Evolutionary conservation across 2,888 invertebrate species (phyloP).

Genomic region (Steinernema hermaphroditum): DNA sequence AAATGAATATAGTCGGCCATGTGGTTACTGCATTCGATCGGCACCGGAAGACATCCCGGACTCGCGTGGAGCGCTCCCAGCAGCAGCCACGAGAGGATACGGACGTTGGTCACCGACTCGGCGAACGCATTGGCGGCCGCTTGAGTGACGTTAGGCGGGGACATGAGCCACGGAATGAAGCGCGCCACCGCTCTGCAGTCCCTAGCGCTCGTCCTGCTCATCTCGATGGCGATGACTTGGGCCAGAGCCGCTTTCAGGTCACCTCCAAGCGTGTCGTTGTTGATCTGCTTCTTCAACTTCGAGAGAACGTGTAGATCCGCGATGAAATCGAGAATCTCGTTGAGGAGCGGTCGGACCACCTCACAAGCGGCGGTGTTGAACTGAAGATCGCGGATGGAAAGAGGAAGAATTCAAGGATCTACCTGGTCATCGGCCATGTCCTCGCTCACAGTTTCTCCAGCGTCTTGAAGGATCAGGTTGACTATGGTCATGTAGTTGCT

Average conservation of each 20-base stretch:
- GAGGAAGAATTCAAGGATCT: background rate
- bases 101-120: conserved; percentile 77
- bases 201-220: conserved; percentile 74
- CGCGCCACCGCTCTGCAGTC: conserved; percentile 61
- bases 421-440: conserved; percentile 59
- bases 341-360: conserved; percentile 86
- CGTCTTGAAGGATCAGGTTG: conserved; percentile 75
- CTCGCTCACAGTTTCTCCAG: conserved; percentile 77
- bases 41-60: conserved; percentile 74
- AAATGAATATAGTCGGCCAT: conserved; percentile 96
- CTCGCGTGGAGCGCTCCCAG: conserved; percentile 81
- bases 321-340: conserved; percentile 89
- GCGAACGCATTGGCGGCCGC: conserved; percentile 64
- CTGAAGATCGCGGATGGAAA: conserved; percentile 42
- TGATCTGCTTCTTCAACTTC: conserved; percentile 77
- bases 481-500: conserved; percentile 88
- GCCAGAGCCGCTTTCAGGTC: conserved; percentile 93
- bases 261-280: conserved; percentile 80
- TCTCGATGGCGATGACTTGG: conserved; percentile 81
- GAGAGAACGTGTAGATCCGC: conserved; percentile 93
- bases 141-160: conserved; percentile 63
- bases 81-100: conserved; percentile 90
- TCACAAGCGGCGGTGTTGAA: conserved; percentile 84
- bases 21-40: conserved; percentile 91
- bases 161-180: conserved; percentile 66